Conservation (phyloP, 2,113 vertebrate genomes). For the Holacanthus passer region DNA sequence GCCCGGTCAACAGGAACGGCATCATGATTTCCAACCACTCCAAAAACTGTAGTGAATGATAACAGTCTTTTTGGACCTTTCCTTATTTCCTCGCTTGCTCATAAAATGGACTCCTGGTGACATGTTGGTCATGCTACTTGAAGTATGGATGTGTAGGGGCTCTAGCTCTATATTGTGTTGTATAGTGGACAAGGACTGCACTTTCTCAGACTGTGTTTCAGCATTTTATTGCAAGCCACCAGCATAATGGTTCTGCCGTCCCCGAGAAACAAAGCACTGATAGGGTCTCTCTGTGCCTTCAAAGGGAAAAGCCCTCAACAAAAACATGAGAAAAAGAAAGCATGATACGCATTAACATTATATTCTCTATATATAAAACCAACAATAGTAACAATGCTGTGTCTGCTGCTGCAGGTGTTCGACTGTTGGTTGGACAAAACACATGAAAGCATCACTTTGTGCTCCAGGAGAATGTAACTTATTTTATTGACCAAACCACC, state of each 20-base stretch:
- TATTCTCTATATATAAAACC: too few relatives aligned
- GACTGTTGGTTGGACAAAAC: too few relatives aligned
- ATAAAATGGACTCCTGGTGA: background rate
- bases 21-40: background rate
- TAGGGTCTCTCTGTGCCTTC: background rate
- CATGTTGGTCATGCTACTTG: background rate
- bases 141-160: background rate
- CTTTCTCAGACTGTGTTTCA: background rate
- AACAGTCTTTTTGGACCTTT: background rate
- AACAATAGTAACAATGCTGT: too few relatives aligned
- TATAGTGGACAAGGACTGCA: background rate
- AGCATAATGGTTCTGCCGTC: background rate
- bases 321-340: too few relatives aligned
- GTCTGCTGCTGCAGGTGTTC: too few relatives aligned
- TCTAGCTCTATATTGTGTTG: too few relatives aligned
- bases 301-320: background rate
- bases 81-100: background rate
- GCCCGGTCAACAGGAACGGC: slow-evolving; percentile 9
- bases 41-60: background rate
- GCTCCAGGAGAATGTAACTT: too few relatives aligned
- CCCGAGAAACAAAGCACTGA: background rate
- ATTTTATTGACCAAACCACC: too few relatives aligned
- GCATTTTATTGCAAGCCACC: background rate
- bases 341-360: too few relatives aligned
- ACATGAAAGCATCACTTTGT: background rate